Evolutionary conservation across 2,888 invertebrate genomes (phyloP), one percentile per base, ranked within the genome.

Genomic region (Calliphora vomitoria): DNA sequence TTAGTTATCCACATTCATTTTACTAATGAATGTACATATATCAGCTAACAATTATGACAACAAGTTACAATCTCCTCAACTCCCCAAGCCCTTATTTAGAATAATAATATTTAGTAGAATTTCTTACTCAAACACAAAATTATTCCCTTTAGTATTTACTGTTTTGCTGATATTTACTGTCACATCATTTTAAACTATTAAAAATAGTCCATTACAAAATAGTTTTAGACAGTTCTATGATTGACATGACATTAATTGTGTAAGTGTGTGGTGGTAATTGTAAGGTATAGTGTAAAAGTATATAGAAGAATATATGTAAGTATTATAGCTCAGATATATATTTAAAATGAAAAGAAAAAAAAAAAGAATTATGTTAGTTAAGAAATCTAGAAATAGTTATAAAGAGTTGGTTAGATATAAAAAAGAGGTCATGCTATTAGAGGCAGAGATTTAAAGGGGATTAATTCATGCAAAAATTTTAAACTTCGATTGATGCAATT

Each of bases 401-500:
- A 41, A 18, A 58, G 41, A 10, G 25, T 20, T 53, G 50, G 11
- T 58, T 13, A 75, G 13, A 50, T 53, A 58, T 50, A 68, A 44
- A 31, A 68, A 69, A 25, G 1, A 47, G 20, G 18, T 69, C 69
- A 71, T 80, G 80, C 69, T 69, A 6, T 62, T 18, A 13, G n/a
- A 44, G n/a, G 6, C 41, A 62, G 69, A 80, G 50, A 60, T 50
- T 71, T 80, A 50, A 80, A 58, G 31, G 25, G 8, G 25, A 64
- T 44, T 41, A 25, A 58, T 25, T 58, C 3, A 25, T 25, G 11
- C 11, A 11, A 25, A 0, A 55, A 1, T 3, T 11, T 20, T 11
- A 55, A 55, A 20, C 3, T 20, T 55, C 3, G 4, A 15, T 15
- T 15, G 25, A 47, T 47, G 15, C 10, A 47, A 35, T 35, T 35